Evolutionary conservation across 1,140 invertebrate species (phyloP).

Genomic region (Drosophila kepulauana): DNA sequence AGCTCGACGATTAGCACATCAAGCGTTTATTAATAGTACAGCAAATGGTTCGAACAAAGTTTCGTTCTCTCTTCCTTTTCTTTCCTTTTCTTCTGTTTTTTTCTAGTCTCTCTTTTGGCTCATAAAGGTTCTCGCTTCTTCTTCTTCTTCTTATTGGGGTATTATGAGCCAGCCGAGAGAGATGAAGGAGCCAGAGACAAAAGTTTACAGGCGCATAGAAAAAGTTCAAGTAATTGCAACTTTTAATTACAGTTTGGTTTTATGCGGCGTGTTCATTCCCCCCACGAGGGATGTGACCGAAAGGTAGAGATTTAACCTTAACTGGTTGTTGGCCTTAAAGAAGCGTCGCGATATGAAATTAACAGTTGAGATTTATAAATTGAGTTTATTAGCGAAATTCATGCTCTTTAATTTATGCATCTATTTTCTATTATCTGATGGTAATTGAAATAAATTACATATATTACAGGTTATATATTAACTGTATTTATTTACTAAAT

Average conservation of each 20-base stretch:
- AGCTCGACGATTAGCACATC: conserved; percentile 70
- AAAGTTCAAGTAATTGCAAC: conserved; percentile 67
- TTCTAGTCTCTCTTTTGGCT: conserved; percentile 6
- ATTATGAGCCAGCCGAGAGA: conserved; percentile 54
- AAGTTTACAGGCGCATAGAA: conserved; percentile 71
- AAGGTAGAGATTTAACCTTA: conserved; percentile 44
- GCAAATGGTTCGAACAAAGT: conserved; percentile 50
- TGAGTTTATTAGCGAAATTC: background rate
- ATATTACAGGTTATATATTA: too few relatives aligned
- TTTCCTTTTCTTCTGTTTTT: background rate
- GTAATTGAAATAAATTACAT: background rate
- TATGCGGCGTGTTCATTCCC: conserved; percentile 32
- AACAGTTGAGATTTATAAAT: conserved; percentile 8
- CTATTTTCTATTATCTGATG: background rate
- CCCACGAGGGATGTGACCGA: conserved; percentile 13
- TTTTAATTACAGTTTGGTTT: conserved; percentile 74
- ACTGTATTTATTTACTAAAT: background rate
- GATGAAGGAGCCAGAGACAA: conserved; percentile 61
- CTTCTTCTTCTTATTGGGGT: conserved; percentile 6
- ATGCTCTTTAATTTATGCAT: background rate
- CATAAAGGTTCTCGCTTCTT: conserved; percentile 35
- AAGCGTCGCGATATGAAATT: background rate
- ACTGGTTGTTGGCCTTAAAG: conserved; percentile 15
- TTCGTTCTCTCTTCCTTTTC: conserved; percentile 28
- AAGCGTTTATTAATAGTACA: conserved; percentile 75